Conservation (phyloP, 2,797 vertebrate genomes). For the Gymnothorax javanicus region DNA sequence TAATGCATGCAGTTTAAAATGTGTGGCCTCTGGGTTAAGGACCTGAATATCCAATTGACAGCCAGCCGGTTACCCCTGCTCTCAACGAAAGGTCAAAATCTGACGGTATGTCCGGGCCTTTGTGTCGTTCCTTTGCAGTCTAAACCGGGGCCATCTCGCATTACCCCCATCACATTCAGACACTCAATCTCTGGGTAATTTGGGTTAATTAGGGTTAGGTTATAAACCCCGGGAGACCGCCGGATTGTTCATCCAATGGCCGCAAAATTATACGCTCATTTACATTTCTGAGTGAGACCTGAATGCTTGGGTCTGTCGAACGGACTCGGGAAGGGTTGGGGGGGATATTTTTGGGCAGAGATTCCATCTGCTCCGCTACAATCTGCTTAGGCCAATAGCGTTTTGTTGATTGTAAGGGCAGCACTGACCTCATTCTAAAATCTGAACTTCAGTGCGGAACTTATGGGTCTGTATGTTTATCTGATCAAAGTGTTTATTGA, state of each 20-base stretch:
- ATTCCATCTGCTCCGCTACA: slow-evolving; percentile 41
- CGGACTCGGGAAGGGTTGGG: slow-evolving; percentile 33
- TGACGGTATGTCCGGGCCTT: slow-evolving; percentile 60
- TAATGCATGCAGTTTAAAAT: background rate
- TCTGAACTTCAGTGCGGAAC: background rate
- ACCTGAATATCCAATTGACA: slow-evolving; percentile 42
- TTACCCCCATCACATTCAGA: slow-evolving; percentile 69
- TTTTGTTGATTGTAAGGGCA: slow-evolving; percentile 49
- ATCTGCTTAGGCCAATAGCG: slow-evolving; percentile 53
- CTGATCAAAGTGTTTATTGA: slow-evolving; percentile 19
- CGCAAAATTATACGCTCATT: slow-evolving; percentile 50
- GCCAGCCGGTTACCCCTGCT: slow-evolving; percentile 61
- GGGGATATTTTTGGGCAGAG: slow-evolving; percentile 38
- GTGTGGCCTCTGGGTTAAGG: background rate
- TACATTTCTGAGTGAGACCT: slow-evolving; percentile 33
- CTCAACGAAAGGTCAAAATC: slow-evolving; percentile 66
- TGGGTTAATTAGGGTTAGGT: slow-evolving; percentile 74
- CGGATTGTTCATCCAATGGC: slow-evolving; percentile 47
- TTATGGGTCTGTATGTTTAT: background rate
- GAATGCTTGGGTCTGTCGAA: slow-evolving; percentile 28
- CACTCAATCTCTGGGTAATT: slow-evolving; percentile 67
- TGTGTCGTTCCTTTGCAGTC: slow-evolving; percentile 34
- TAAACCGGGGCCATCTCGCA: slow-evolving; percentile 67
- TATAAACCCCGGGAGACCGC: slow-evolving; percentile 58
- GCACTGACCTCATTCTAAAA: background rate